Evolutionary conservation across 2,888 invertebrate species (phyloP).

Genomic region (Drosophila gaucha): DNA sequence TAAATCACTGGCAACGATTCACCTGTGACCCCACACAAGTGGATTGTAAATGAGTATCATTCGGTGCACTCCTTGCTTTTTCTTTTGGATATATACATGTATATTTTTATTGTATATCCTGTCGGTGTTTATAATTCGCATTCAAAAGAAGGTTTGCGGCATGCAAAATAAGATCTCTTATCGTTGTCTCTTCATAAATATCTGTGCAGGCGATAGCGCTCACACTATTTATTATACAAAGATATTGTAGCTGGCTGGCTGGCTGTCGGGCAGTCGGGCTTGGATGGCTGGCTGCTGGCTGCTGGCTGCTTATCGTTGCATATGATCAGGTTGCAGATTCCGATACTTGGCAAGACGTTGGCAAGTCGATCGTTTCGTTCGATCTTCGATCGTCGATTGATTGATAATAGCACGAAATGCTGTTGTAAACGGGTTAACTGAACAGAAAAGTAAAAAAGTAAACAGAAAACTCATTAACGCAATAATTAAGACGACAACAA

Average conservation of each 20-base stretch:
- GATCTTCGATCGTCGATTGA: slow-evolving; percentile 66
- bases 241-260: slow-evolving; percentile 48
- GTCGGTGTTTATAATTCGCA: slow-evolving; percentile 64
- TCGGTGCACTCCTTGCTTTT: not conserved
- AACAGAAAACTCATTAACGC: slow-evolving; percentile 83
- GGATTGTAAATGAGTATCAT: not conserved
- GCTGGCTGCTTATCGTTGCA: slow-evolving; percentile 57
- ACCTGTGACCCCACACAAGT: slow-evolving; percentile 67
- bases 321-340: slow-evolving; percentile 68
- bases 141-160: slow-evolving; percentile 53
- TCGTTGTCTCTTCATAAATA: slow-evolving; percentile 72
- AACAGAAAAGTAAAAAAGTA: slow-evolving; percentile 53
- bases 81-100: not conserved
- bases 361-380: slow-evolving; percentile 55
- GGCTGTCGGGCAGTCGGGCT: not conserved
- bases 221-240: slow-evolving; percentile 76
- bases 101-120: slow-evolving; percentile 62
- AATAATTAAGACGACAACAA: slow-evolving; percentile 83
- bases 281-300: not conserved
- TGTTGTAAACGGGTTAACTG: slow-evolving; percentile 73
- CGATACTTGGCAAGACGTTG: slow-evolving; percentile 46
- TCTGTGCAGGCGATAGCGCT: slow-evolving; percentile 71
- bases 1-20: slow-evolving; percentile 57
- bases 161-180: slow-evolving; percentile 74
- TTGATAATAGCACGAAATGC: slow-evolving; percentile 78